phyloP scores from a whole-genome alignment of 2,113 vertebrate species.

The Ageneiosus marmoratus region DNA sequence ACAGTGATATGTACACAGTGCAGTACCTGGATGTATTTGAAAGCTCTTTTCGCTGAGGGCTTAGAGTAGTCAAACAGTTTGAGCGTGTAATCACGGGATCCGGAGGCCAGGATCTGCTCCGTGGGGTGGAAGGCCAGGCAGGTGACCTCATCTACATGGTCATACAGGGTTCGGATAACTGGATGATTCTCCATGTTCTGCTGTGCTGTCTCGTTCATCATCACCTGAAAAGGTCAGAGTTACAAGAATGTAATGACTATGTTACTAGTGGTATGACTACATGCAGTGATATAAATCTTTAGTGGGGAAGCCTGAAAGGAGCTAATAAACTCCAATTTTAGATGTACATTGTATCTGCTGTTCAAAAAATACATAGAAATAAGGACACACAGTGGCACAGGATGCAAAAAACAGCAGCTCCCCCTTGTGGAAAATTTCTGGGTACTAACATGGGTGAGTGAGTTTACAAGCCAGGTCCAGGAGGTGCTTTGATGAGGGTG shows the following conservation, averaged over 20 bases:
- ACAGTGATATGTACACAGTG: background rate
- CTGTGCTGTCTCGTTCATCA: slow-evolving; percentile 99
- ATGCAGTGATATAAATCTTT: background rate
- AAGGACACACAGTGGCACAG: too few species aligned
- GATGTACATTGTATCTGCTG: background rate
- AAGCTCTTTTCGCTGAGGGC: slow-evolving; percentile 96
- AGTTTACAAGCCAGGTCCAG: too few species aligned
- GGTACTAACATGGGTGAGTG: too few species aligned
- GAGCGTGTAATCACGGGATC: slow-evolving; percentile 94
- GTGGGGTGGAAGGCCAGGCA: slow-evolving; percentile 95
- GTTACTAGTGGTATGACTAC: too few species aligned
- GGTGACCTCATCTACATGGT: slow-evolving; percentile 96
- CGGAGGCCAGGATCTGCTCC: slow-evolving; percentile 95
- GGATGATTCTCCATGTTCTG: slow-evolving; percentile 99
- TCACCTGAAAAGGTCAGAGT: slow-evolving; percentile 77
- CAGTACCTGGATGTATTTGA: slow-evolving; percentile 96
- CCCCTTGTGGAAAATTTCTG: too few species aligned
- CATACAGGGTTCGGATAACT: slow-evolving; percentile 93
- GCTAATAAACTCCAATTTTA: background rate
- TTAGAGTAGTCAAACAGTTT: slow-evolving; percentile 99
- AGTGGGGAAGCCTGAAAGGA: background rate
- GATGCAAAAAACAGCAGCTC: too few species aligned
- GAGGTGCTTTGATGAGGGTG: too few species aligned
- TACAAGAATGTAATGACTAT: background rate
- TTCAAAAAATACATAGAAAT: background rate